Evolutionary conservation across 2,113 vertebrate species (phyloP).

Genomic region (Orthonyx spaldingii): DNA sequence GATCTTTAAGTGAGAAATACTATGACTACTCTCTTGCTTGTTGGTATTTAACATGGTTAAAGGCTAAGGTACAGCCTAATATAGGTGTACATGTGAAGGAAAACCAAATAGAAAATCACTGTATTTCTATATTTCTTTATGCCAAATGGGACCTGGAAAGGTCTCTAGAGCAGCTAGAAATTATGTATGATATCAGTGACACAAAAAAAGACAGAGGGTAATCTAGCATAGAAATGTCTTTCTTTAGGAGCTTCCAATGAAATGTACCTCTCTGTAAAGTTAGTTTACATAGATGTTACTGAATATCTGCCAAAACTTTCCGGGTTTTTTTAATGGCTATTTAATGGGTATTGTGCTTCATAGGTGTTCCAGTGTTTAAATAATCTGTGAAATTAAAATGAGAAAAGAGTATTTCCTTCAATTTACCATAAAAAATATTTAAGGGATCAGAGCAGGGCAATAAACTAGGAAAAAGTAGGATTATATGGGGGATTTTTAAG

Average conservation of each 20-base stretch:
- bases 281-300: background rate
- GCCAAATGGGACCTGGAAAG: background rate
- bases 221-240: background rate
- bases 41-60: background rate
- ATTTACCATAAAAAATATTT: background rate
- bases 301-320: background rate
- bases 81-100: background rate
- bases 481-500: too few species aligned
- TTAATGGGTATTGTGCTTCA: accelerated
- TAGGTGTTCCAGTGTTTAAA: background rate
- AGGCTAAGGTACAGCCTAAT: background rate
- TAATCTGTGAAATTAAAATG: background rate
- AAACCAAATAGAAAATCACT: background rate
- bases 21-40: background rate
- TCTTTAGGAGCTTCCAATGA: background rate
- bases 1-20: background rate
- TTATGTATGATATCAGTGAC: background rate
- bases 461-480: background rate
- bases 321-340: accelerated
- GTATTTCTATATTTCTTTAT: background rate
- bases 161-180: background rate
- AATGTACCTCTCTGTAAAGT: background rate
- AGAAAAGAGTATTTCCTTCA: background rate
- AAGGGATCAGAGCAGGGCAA: accelerated
- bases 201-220: background rate